These are phyloP conservation scores for Hyla sarda DNA, from an alignment of 2,113 vertebrate genomes.

Conservation along the genomic window DNA sequence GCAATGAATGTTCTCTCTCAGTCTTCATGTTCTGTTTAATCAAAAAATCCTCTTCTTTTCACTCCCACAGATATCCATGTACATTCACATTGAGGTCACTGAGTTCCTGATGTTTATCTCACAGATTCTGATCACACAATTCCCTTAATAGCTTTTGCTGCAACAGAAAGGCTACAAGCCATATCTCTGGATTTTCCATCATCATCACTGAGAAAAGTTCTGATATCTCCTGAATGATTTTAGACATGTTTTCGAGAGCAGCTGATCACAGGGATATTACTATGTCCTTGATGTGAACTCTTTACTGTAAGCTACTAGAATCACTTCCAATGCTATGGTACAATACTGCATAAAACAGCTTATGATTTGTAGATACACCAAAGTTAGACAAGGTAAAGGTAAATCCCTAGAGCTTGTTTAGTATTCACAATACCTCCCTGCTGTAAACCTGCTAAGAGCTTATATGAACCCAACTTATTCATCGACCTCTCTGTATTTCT, in stretches of 20 bases:
- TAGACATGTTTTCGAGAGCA: neutral
- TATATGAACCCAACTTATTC: no score
- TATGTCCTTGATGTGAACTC: constrained; percentile 22
- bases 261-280: neutral
- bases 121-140: constrained; percentile 34
- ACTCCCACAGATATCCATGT: neutral
- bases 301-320: neutral
- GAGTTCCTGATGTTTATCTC: constrained; percentile 43
- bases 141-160: constrained; percentile 41
- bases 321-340: neutral
- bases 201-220: neutral
- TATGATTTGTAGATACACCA: neutral
- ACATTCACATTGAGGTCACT: constrained; percentile 30
- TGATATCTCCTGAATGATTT: constrained; percentile 8
- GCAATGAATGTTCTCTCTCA: neutral
- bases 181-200: constrained; percentile 18
- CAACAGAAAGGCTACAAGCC: neutral
- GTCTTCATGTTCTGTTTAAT: neutral
- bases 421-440: neutral
- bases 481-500: no score
- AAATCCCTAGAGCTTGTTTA: neutral
- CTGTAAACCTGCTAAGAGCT: neutral
- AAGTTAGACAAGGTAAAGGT: no score
- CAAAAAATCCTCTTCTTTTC: neutral
- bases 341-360: neutral